Evolutionary conservation across 2,888 invertebrate species (phyloP).

Genomic region (Acanthosoma haemorrhoidale): DNA sequence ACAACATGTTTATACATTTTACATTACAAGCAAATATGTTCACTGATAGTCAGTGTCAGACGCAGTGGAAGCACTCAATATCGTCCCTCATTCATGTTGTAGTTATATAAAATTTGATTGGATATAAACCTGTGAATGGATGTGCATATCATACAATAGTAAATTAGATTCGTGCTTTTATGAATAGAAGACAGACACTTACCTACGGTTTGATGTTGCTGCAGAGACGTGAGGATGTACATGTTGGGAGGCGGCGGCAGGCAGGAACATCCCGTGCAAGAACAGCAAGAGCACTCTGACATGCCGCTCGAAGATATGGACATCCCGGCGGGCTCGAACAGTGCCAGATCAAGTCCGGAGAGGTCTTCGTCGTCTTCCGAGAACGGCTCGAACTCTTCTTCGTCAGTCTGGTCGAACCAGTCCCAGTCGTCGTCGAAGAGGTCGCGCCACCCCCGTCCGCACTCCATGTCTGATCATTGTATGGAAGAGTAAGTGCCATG

Average conservation of each 20-base stretch:
- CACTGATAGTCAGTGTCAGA: no score
- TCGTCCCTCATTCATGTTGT: no score
- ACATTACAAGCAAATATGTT: no score
- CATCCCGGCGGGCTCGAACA: slow-evolving; percentile 46
- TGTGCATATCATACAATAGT: no score
- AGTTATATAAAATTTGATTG: no score
- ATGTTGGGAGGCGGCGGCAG: slow-evolving; percentile 40
- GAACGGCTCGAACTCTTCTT: slow-evolving; percentile 55
- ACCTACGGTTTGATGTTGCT: not conserved
- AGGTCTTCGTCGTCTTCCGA: slow-evolving; percentile 46
- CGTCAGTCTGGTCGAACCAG: slow-evolving; percentile 48
- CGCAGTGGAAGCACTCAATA: no score
- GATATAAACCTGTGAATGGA: no score
- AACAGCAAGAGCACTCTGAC: slow-evolving; percentile 22
- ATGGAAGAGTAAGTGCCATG: not conserved
- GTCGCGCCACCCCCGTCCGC: slow-evolving; percentile 45
- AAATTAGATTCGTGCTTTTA: no score
- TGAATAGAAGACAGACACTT: no score
- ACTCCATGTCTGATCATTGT: slow-evolving; percentile 30
- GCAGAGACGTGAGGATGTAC: slow-evolving; percentile 33
- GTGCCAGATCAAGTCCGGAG: slow-evolving; percentile 42
- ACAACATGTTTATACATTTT: no score
- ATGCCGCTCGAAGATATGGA: not conserved
- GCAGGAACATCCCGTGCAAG: slow-evolving; percentile 7
- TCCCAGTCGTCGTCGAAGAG: slow-evolving; percentile 44